These are phyloP conservation scores for Corydoras maculifer DNA, from an alignment of 2,113 vertebrate genomes.

Conservation along the genomic window DNA sequence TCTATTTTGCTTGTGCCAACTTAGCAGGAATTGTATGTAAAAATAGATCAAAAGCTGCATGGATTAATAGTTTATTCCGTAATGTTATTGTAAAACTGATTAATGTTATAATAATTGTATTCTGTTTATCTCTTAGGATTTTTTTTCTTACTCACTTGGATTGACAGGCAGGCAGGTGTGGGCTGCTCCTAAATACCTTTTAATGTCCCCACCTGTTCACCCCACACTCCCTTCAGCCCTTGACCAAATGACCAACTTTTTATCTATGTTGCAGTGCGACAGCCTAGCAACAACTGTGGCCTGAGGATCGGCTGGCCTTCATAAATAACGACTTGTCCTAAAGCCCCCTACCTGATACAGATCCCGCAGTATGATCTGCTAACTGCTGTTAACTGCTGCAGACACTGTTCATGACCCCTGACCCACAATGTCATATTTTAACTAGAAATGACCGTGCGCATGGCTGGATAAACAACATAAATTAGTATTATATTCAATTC, in stretches of 20 bases:
- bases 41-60: constrained; percentile 12
- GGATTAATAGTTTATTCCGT: neutral
- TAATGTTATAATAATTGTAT: neutral
- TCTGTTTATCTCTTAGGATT: neutral
- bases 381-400: constrained; percentile 47
- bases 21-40: constrained; percentile 3
- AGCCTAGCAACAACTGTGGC: constrained; percentile 45
- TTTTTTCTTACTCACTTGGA: constrained; percentile 45
- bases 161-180: constrained; percentile 71
- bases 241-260: constrained; percentile 78
- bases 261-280: constrained; percentile 46
- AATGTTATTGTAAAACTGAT: constrained; percentile 6
- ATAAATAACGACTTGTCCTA: constrained; percentile 47
- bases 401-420: constrained; percentile 43
- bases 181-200: constrained; percentile 47
- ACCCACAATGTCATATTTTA: constrained; percentile 38
- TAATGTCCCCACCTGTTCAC: constrained; percentile 66
- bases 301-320: constrained; percentile 48
- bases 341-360: constrained; percentile 42
- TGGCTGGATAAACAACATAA: neutral
- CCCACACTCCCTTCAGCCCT: constrained; percentile 60
- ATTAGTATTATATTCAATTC: constrained; percentile 10
- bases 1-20: neutral
- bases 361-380: constrained; percentile 37
- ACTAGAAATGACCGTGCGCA: constrained; percentile 10